Percentiles rank a stretch among this genome's conserved stretches.
Evolutionary conservation across 2,888 invertebrate genomes (phyloP).

Genomic region (Cryptocephalus moraei): DNA sequence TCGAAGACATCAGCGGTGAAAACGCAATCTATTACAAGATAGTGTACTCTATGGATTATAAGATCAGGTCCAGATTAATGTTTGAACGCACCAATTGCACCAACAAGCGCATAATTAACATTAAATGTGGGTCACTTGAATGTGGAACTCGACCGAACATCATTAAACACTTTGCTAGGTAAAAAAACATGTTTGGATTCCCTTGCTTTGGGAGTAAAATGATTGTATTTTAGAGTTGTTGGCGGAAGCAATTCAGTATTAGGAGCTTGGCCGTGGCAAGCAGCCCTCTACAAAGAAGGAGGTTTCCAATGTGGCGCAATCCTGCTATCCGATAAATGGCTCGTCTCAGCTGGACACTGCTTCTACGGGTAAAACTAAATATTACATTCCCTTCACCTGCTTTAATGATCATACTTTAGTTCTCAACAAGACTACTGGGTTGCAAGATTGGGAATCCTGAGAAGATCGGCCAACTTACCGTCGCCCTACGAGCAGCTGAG

Average conservation of each 20-base stretch:
- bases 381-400: not conserved
- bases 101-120: constrained; percentile 52
- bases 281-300: constrained; percentile 75
- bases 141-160: constrained; percentile 62
- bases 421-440: constrained; percentile 70
- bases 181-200: constrained; percentile 15
- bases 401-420: constrained; percentile 34
- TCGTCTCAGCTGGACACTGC: constrained; percentile 72
- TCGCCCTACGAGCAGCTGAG: constrained; percentile 67
- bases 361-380: constrained; percentile 54
- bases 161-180: constrained; percentile 58
- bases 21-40: constrained; percentile 47
- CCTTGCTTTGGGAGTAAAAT: not conserved
- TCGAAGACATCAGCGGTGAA: constrained; percentile 1
- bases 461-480: constrained; percentile 61
- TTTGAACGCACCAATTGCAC: constrained; percentile 56
- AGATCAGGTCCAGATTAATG: constrained; percentile 50
- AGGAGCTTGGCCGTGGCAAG: constrained; percentile 80
- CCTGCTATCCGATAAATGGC: constrained; percentile 59
- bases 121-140: constrained; percentile 57
- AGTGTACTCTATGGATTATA: constrained; percentile 44
- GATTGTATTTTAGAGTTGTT: constrained; percentile 55
- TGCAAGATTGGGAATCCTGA: constrained; percentile 63
- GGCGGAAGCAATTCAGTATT: constrained; percentile 67
- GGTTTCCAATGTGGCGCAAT: constrained; percentile 78